Evolutionary conservation across 1,140 invertebrate genomes (phyloP), one percentile per base, ranked within the genome.

Genomic region (Acromyrmex heyeri): DNA sequence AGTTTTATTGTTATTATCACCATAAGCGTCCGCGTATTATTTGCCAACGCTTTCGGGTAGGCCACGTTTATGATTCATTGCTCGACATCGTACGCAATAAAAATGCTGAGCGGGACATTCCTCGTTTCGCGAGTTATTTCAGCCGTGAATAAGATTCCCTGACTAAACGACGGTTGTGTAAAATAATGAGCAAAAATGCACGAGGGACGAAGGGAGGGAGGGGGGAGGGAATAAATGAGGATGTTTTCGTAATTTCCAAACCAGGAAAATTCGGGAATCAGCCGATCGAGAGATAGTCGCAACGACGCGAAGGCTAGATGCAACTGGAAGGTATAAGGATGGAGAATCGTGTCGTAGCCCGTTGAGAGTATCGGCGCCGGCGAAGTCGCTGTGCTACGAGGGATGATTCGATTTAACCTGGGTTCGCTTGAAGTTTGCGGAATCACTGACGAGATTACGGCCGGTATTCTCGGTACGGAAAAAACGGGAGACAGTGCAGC

Each of bases 401-500:
- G 16, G 76, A 77, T 78, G 86, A 90, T 89, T 89, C 57, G 73
- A 89, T 90, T 90, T 89, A 30, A 21, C 12, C 83, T 57, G 53
- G 65, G 57, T 50, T 87, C 64, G 70, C 50, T 55, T 61, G 44
- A 65, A 87, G 69, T 90, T 90, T 76, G 88, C 69, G 69, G 61
- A 90, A 89, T 90, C 81, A 86, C 87, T 64, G 86, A 87, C 75
- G 85, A 87, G 81, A 72, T 90, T 87, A 85, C 24, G 21, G 7
- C 30, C 34, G 50, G 30, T 59, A 59, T 78, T 85, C 57, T 30
- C 12, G 61, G 34, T 21, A 1, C 34, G 69, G 72, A 34, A 4
- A 70, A 38, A 48, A 67, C 18, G 64, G 10, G 7, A 72, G 27
- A n/a, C 27, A 50, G 38, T 10, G 10, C 48, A 30, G 24, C 10